Evolutionary conservation across 1,140 invertebrate species (phyloP), one percentile per base, ranked within the genome.

Genomic region (Aphaenogaster floridana): DNA sequence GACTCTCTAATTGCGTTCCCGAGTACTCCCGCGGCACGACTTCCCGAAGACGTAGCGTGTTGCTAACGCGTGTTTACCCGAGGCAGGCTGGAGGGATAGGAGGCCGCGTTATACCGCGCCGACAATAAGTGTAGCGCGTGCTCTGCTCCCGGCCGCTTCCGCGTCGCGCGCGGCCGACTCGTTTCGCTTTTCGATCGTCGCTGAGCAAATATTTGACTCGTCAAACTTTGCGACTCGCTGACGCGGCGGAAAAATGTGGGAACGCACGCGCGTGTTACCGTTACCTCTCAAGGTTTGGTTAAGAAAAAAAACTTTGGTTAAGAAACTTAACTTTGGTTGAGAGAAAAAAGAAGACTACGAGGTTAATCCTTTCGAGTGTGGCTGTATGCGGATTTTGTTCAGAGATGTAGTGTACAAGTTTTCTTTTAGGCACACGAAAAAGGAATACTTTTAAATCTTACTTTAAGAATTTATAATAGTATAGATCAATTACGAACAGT

Each of bases 1-100:
- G 89, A 90, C 89, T 80, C 91, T 92, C 91, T 92, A 92, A 92
- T 92, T 92, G 91, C 89, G 85, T 92, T 90, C 91, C 90, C 91
- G 89, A 87, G 90, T 91, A 84, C 80, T 90, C 87, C 89, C 63
- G 78, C 64, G 85, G 89, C 90, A 88, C 89, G 72, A 91, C 90
- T 91, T 86, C 78, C 57, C 87, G 78, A 86, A 83, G 83, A 86
- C 77, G 87, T 90, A 86, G 81, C 83, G 69, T 83, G 80, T 79
- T 50, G 74, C 89, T 85, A 71, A 84, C 72, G 76, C 89, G 69
- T 90, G 89, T 90, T 90, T 91, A 86, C 86, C 77, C 89, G 85
- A 57, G 52, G 78, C 76, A 54, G 61, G 79, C 76, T 78, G 63
- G 64, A 83, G 77, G 87, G 74, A 86, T 86, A 76, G 50, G 57